Conservation (phyloP, 1,140 invertebrate species). For the Nasonia giraulti region DNA sequence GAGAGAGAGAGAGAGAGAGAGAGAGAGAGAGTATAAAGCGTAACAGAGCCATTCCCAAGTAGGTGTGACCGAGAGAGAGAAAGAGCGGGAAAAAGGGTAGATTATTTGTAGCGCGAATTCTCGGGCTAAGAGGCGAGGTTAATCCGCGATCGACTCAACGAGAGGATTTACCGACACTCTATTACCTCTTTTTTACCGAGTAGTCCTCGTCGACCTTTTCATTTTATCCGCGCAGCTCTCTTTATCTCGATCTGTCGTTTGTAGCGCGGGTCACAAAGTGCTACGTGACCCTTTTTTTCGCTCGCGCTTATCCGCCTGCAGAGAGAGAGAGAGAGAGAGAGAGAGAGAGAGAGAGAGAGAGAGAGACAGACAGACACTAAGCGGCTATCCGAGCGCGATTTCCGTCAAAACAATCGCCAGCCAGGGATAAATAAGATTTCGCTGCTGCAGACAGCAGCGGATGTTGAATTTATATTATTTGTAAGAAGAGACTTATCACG, state of each 20-base stretch:
- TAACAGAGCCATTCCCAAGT: not conserved
- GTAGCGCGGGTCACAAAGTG: slow-evolving; percentile 46
- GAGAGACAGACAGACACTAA: not conserved
- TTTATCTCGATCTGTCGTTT: slow-evolving; percentile 46
- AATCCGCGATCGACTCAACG: slow-evolving; percentile 50
- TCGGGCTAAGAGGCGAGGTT: slow-evolving; percentile 48
- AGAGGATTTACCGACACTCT: slow-evolving; percentile 53
- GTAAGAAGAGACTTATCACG: not conserved
- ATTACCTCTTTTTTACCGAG: slow-evolving; percentile 49
- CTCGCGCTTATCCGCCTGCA: not conserved
- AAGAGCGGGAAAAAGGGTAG: slow-evolving; percentile 23
- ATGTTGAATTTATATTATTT: slow-evolving; percentile 6
- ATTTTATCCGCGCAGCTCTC: slow-evolving; percentile 28
- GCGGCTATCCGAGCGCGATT: slow-evolving; percentile 29
- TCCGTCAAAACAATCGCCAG: slow-evolving; percentile 43
- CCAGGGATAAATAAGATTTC: slow-evolving; percentile 45
- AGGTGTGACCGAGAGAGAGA: slow-evolving; percentile 47
- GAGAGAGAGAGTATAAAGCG: slow-evolving; percentile 10
- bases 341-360: too few relatives aligned
- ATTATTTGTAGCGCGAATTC: slow-evolving; percentile 23
- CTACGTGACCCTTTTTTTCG: slow-evolving; percentile 47
- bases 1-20: slow-evolving; percentile 7
- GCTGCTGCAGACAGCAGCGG: not conserved
- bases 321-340: too few relatives aligned
- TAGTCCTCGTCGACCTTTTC: slow-evolving; percentile 26